These are phyloP conservation scores for Pterocles burchelli DNA, from an alignment of 2,113 vertebrate genomes.

Conservation along the genomic window DNA sequence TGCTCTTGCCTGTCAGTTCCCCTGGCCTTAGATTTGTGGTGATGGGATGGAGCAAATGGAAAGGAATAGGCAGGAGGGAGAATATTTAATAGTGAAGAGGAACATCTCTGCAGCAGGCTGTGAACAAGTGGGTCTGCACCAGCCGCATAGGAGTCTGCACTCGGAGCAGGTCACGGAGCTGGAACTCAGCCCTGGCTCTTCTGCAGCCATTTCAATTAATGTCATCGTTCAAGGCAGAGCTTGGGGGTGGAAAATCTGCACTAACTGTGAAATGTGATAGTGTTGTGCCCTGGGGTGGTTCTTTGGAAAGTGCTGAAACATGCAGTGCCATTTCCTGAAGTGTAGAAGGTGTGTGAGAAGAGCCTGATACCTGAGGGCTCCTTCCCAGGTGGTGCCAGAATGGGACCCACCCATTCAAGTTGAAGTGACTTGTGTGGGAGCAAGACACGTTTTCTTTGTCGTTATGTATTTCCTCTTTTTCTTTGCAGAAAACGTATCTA, in stretches of 20 bases:
- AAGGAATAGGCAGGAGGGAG: not conserved
- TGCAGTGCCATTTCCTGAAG: not conserved
- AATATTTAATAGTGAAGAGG: not conserved
- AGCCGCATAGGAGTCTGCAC: fast-evolving
- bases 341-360: not conserved
- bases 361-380: not conserved
- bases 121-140: not conserved
- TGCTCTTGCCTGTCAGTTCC: not conserved
- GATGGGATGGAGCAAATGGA: not conserved
- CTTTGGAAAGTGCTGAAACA: not conserved
- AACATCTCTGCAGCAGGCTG: not conserved
- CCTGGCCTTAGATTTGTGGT: not conserved
- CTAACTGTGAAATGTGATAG: not conserved
- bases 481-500: not conserved
- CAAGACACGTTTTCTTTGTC: not conserved
- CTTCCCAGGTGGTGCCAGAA: not conserved
- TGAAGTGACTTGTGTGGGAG: not conserved
- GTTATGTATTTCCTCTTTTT: not conserved
- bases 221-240: not conserved
- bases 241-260: not conserved
- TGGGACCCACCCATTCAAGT: not conserved
- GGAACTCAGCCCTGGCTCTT: not conserved
- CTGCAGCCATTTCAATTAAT: not conserved
- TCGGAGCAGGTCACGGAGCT: not conserved
- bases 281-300: not conserved